Evolutionary conservation across 2,888 invertebrate species (phyloP), one percentile per base, ranked within the genome.

Genomic region (Drosophila cyrtoloma): DNA sequence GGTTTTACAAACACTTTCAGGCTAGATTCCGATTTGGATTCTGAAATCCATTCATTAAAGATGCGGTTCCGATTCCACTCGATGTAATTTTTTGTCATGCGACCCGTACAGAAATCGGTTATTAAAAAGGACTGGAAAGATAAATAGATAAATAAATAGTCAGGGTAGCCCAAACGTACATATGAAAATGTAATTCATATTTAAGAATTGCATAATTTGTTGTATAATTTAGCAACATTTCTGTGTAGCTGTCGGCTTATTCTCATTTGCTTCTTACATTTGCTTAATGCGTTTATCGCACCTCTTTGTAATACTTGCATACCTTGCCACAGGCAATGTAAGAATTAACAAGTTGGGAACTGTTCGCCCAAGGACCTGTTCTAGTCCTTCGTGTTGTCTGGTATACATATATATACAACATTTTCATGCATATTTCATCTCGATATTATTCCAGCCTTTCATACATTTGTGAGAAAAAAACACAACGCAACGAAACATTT

Each of bases 381-480:
- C 58, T 28, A 30, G 57, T 57, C 39, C n/a, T 73, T 70, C 80
- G 68, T 76, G 79, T 64, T 50, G 62, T 52, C 65, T 71, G 71
- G 62, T 59, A 75, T 79, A 71, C 71, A 51, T 12, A 22, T 5
- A 26, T 5, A 66, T 73, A 51, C 14, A 74, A 78, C 73, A 73
- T 76, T 68, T 78, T 59, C 70, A 71, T 72, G 68, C 73, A 81
- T 84, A 72, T 85, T 80, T 86, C 82, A 82, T 86, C 75, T 75
- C 67, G 33, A 69, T 72, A 60, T 30, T 57, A 62, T 78, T 67
- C 55, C 66, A 37, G 55, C 55, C 62, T 73, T 71, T 65, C 63
- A 81, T 76, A 72, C 79, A 79, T 70, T 79, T 74, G 60, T 76
- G 72, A 60, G 71, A 47, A 19, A 39, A 76, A 70, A 35, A 62